These are phyloP conservation scores for Eleginops maclovinus DNA, from an alignment of 2,113 vertebrate species.

Conservation along the genomic window DNA sequence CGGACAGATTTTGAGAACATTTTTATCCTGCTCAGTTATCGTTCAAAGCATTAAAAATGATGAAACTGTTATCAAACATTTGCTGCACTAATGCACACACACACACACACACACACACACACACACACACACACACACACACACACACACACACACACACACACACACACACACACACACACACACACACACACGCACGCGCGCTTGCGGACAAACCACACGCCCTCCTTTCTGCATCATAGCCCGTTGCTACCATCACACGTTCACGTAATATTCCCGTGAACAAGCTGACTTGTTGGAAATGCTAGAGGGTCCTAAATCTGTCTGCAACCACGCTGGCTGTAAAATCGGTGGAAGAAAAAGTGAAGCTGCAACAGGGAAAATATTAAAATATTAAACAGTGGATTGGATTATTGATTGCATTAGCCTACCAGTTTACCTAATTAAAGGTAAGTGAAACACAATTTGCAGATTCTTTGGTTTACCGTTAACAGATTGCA, in stretches of 20 bases:
- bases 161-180: conserved; percentile 5
- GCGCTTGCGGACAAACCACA: conserved; percentile 25
- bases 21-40: not conserved
- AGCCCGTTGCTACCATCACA: conserved; percentile 61
- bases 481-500: not conserved
- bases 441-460: conserved; percentile 71
- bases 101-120: conserved; percentile 3
- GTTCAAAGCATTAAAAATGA: not conserved
- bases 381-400: conserved; percentile 10
- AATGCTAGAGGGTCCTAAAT: conserved; percentile 69
- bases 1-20: conserved; percentile 10
- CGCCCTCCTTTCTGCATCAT: conserved; percentile 68
- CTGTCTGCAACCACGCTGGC: conserved; percentile 42
- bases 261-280: conserved; percentile 70
- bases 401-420: conserved; percentile 45
- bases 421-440: conserved; percentile 39
- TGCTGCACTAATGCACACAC: conserved; percentile 57
- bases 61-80: conserved; percentile 18
- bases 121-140: not conserved
- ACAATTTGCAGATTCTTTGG: conserved; percentile 34
- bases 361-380: conserved; percentile 51
- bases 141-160: conserved; percentile 3
- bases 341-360: conserved; percentile 42
- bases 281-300: conserved; percentile 74
- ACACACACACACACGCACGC: not conserved